phyloP scores from a whole-genome alignment of 2,888 invertebrate species.

The Leptogaster cylindrica region DNA sequence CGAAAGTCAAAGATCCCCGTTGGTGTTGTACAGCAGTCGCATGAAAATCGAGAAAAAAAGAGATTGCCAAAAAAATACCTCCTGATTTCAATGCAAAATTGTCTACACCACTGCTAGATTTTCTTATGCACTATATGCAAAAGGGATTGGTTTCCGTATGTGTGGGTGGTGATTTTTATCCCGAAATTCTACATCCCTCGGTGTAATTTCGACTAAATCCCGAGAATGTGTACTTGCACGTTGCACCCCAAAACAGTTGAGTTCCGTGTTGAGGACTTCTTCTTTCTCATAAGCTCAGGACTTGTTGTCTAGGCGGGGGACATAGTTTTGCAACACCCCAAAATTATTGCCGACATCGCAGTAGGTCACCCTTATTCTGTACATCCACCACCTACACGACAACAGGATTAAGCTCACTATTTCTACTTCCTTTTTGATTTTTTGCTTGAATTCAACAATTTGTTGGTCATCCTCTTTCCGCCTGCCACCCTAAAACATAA shows the following conservation, averaged over 20 bases:
- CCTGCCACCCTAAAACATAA: neutral
- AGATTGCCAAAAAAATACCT: no score
- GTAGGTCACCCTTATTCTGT: constrained; percentile 3
- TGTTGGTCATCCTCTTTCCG: neutral
- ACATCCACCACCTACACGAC: neutral
- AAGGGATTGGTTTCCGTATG: no score
- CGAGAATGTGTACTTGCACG: neutral
- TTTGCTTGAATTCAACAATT: neutral
- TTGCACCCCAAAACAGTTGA: neutral
- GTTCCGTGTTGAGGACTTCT: neutral
- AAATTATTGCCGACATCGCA: neutral
- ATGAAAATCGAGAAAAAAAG: no score
- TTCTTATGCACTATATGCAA: constrained; percentile 4
- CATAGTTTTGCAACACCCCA: neutral
- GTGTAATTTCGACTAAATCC: no score
- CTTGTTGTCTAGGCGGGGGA: neutral
- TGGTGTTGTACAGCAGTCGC: no score
- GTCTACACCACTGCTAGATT: neutral
- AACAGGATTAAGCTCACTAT: neutral
- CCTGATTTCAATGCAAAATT: neutral
- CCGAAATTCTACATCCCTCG: no score
- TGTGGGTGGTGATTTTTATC: no score
- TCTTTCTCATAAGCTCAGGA: neutral
- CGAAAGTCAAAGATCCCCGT: no score
- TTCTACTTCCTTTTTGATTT: neutral